Evolutionary conservation across 2,113 vertebrate genomes (phyloP), one percentile per base, ranked within the genome.

Genomic region (Xiphophorus hellerii): DNA sequence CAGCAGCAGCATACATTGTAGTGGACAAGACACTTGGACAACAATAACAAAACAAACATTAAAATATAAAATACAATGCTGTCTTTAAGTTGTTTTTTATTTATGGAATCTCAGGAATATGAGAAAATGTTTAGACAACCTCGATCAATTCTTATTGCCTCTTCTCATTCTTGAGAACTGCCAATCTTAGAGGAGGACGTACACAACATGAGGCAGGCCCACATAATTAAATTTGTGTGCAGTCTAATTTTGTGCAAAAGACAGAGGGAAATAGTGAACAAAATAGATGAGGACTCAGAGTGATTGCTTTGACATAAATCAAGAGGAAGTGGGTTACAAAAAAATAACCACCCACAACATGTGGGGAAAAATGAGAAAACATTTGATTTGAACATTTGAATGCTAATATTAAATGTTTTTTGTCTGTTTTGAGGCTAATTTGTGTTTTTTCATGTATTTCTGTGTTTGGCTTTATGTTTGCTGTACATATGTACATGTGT

Each of bases 221-320:
- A 31, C 30, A 39, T 5, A n/a, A 27, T 15, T 61, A 14, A 20
- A 5, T 64, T 42, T 65, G 37, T 60, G 48, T 71, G 71, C n/a
- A 39, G 25, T 31, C 20, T 61, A 27, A 44, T 14, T 61, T 60
- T 15, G 61, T 35, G 28, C 27, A 72, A 42, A 66, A 61, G 48
- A 3, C 44, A 27, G 11, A 30, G 10, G 29, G 7, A 25, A 30
- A 20, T 48, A 48, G 17, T 48, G 44, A 48, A 20, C 44, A 48
- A 48, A 48, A 48, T 5, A 29, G 27, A 44, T 7, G 37, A 67
- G 37, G 6, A 51, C 3, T 42, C n/a, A 20, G 27, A 54, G 37
- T 22, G 64, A 66, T 51, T 35, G 13, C 35, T 44, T 31, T 66
- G 70, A 62, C 54, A 62, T 78, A 62, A 78, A 25, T 48, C 37